Evolutionary conservation across 2,113 vertebrate genomes (phyloP).

Genomic region (Bubo scandiacus): DNA sequence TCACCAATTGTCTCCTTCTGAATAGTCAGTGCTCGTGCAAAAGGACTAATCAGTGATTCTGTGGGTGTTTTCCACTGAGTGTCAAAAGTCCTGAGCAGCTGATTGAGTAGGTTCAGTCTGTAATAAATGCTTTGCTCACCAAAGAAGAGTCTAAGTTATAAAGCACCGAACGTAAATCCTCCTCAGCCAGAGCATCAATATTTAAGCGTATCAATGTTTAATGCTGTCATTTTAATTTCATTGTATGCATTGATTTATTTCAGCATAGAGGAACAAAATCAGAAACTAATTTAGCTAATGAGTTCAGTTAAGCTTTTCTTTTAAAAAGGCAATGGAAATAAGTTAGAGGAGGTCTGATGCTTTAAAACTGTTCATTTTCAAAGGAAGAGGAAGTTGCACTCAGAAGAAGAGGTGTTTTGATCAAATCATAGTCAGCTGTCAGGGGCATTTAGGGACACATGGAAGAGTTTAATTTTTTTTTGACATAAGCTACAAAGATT

Average conservation of each 20-base stretch:
- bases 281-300: slow-evolving; percentile 16
- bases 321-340: not conserved
- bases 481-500: not conserved
- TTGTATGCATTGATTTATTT: not conserved
- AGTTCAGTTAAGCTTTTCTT: not conserved
- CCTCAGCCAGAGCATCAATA: slow-evolving; percentile 2
- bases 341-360: not conserved
- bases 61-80: not conserved
- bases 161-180: not conserved
- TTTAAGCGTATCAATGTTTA: slow-evolving; percentile 26
- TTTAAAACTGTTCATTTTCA: not conserved
- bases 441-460: slow-evolving; percentile 13
- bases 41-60: not conserved
- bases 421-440: slow-evolving; percentile 18
- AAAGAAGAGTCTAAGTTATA: not conserved
- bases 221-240: slow-evolving; percentile 24
- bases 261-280: not conserved
- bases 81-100: not conserved
- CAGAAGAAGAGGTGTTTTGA: slow-evolving; percentile 14
- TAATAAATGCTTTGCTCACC: not conserved
- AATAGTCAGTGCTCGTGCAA: not conserved
- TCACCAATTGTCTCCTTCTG: not conserved
- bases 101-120: not conserved
- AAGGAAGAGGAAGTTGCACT: not conserved
- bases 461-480: not conserved